phyloP scores from a whole-genome alignment of 2,888 invertebrate genomes.

The Chaitophorus viminalis region DNA sequence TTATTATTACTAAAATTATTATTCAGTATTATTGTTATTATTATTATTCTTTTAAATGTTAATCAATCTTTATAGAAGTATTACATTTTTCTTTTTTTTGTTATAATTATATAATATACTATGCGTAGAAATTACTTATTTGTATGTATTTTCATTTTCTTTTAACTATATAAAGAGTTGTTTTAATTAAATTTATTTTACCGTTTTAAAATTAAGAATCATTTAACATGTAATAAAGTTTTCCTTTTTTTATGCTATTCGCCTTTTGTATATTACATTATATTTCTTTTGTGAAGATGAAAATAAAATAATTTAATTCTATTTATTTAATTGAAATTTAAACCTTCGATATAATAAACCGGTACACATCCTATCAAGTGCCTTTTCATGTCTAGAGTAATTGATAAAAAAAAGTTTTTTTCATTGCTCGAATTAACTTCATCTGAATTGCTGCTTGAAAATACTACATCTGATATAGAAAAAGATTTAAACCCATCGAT shows the following conservation, averaged over 20 bases:
- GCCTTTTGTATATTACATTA: conserved; percentile 8
- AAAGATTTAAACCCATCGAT: not conserved
- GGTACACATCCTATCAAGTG: not conserved
- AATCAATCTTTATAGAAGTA: not conserved
- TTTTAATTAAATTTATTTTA: conserved; percentile 10
- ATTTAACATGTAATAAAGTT: conserved; percentile 22
- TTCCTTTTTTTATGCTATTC: conserved; percentile 28
- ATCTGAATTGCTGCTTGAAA: not conserved
- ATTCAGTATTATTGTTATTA: conserved; percentile 4
- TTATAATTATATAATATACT: not conserved
- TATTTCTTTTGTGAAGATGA: not conserved
- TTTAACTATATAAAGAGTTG: not conserved
- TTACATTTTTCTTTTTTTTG: not conserved
- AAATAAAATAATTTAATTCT: conserved; percentile 18
- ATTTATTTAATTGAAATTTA: not conserved
- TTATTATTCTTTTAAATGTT: not conserved
- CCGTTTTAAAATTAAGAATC: conserved; percentile 14
- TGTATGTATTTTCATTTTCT: conserved; percentile 1
- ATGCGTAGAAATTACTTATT: not conserved
- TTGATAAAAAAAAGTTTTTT: not conserved
- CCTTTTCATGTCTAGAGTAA: not conserved
- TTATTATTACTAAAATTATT: not conserved
- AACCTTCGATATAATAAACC: not conserved
- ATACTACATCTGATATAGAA: not conserved
- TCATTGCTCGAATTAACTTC: not conserved